These are phyloP conservation scores for Phylloscopus whistleri DNA, from an alignment of 2,113 vertebrate species.

Conservation along the genomic window DNA sequence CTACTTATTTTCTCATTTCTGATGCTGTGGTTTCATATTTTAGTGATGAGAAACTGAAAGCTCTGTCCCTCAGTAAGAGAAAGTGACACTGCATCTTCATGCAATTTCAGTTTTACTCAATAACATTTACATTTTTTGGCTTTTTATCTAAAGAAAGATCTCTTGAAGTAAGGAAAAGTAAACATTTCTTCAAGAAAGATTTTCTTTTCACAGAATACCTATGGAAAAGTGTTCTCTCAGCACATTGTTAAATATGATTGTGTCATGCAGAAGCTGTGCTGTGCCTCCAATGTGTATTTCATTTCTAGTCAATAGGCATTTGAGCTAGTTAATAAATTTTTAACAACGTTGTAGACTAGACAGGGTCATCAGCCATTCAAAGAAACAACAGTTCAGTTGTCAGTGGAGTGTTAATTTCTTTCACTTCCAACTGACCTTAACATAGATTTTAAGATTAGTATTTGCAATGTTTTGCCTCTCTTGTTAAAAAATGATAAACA, in stretches of 20 bases:
- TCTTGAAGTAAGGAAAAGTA: slow-evolving; percentile 22
- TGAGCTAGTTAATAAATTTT: slow-evolving; percentile 85
- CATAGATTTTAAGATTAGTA: slow-evolving; percentile 57
- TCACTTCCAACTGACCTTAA: slow-evolving; percentile 75
- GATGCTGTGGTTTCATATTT: slow-evolving; percentile 41
- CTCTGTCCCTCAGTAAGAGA: slow-evolving; percentile 15
- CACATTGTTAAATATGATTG: slow-evolving; percentile 78
- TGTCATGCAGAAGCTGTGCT: slow-evolving; percentile 72
- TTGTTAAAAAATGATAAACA: slow-evolving; percentile 54
- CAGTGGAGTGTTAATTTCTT: slow-evolving; percentile 66
- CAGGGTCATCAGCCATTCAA: slow-evolving; percentile 82
- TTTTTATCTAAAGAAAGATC: slow-evolving; percentile 32
- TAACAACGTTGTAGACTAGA: slow-evolving; percentile 75
- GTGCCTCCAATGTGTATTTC: slow-evolving; percentile 78
- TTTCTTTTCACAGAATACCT: slow-evolving; percentile 32
- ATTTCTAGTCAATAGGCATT: slow-evolving; percentile 79
- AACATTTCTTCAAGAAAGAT: slow-evolving; percentile 46
- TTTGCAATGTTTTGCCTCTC: slow-evolving; percentile 30
- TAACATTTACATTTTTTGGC: slow-evolving; percentile 24
- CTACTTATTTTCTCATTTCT: slow-evolving; percentile 33
- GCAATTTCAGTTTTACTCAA: slow-evolving; percentile 1
- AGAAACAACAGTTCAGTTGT: slow-evolving; percentile 74
- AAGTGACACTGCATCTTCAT: neutral
- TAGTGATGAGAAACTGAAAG: slow-evolving; percentile 37
- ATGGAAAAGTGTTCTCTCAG: slow-evolving; percentile 74